Evolutionary conservation across 2,797 vertebrate species (phyloP).

Genomic region (Selene dorsalis): DNA sequence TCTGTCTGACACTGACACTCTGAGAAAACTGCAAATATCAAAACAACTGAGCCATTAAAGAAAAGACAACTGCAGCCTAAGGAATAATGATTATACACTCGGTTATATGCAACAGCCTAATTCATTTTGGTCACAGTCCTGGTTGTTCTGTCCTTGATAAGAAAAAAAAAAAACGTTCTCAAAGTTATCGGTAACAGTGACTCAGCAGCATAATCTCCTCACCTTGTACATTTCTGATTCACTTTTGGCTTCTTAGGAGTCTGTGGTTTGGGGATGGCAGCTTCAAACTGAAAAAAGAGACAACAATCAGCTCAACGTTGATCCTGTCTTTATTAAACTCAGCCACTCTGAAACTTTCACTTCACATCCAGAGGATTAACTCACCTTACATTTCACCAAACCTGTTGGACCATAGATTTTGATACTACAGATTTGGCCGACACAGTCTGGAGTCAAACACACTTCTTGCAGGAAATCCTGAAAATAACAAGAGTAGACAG

Average conservation of each 20-base stretch:
- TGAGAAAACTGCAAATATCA: too few relatives aligned
- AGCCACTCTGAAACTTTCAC: too few relatives aligned
- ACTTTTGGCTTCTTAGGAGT: slow-evolving; percentile 79
- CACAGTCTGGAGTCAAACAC: slow-evolving; percentile 95
- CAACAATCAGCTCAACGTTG: background rate
- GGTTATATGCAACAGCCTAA: too few relatives aligned
- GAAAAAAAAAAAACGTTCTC: too few relatives aligned
- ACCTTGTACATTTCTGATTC: slow-evolving; percentile 93
- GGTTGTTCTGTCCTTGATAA: too few relatives aligned
- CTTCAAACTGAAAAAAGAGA: slow-evolving; percentile 89
- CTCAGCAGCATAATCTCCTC: slow-evolving; percentile 60
- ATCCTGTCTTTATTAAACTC: background rate
- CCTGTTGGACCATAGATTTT: slow-evolving; percentile 89
- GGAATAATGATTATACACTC: too few relatives aligned
- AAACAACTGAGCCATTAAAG: too few relatives aligned
- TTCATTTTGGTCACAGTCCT: too few relatives aligned
- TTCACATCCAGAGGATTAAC: slow-evolving; percentile 22
- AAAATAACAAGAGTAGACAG: background rate
- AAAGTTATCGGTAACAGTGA: too few relatives aligned
- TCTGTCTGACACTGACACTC: too few relatives aligned
- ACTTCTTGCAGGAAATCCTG: slow-evolving; percentile 91
- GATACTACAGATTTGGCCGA: slow-evolving; percentile 89
- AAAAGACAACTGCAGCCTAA: too few relatives aligned
- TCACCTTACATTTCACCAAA: slow-evolving; percentile 91
- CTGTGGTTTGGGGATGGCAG: slow-evolving; percentile 83